phyloP scores from a whole-genome alignment of 2,888 invertebrate genomes.

The Drosophila crucigera region DNA sequence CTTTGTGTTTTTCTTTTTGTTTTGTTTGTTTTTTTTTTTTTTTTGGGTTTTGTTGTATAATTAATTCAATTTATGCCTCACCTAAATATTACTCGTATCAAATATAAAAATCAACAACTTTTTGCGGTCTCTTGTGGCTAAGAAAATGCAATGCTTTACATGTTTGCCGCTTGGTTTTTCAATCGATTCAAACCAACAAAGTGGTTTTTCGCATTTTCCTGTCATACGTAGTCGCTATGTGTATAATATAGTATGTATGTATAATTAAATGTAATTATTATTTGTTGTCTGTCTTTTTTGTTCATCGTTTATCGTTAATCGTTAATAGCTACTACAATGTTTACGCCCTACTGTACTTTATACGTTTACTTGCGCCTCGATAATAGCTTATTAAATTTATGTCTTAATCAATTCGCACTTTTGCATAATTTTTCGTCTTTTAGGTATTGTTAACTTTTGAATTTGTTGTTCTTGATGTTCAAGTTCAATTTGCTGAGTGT shows the following conservation, averaged over 20 bases:
- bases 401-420: slow-evolving; percentile 80
- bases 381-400: slow-evolving; percentile 67
- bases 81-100: slow-evolving; percentile 85
- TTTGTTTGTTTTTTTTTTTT: slow-evolving; percentile 24
- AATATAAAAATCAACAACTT: slow-evolving; percentile 86
- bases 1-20: slow-evolving; percentile 6
- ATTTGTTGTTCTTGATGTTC: slow-evolving; percentile 68
- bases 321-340: slow-evolving; percentile 69
- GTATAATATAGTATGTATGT: slow-evolving; percentile 73
- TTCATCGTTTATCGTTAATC: slow-evolving; percentile 40
- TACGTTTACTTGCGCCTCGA: slow-evolving; percentile 48
- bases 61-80: slow-evolving; percentile 81
- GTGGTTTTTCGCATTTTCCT: slow-evolving; percentile 29
- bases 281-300: slow-evolving; percentile 69
- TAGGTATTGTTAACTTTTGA: slow-evolving; percentile 83
- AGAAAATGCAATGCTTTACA: slow-evolving; percentile 75
- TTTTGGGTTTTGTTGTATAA: slow-evolving; percentile 73
- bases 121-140: slow-evolving; percentile 77
- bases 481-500: slow-evolving; percentile 45
- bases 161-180: slow-evolving; percentile 46
- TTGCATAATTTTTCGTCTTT: slow-evolving; percentile 81
- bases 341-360: slow-evolving; percentile 68
- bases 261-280: slow-evolving; percentile 77
- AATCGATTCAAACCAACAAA: slow-evolving; percentile 4
- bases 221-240: slow-evolving; percentile 75